These are phyloP conservation scores for Odontomyia ornata DNA, from an alignment of 2,888 invertebrate species.

Conservation along the genomic window DNA sequence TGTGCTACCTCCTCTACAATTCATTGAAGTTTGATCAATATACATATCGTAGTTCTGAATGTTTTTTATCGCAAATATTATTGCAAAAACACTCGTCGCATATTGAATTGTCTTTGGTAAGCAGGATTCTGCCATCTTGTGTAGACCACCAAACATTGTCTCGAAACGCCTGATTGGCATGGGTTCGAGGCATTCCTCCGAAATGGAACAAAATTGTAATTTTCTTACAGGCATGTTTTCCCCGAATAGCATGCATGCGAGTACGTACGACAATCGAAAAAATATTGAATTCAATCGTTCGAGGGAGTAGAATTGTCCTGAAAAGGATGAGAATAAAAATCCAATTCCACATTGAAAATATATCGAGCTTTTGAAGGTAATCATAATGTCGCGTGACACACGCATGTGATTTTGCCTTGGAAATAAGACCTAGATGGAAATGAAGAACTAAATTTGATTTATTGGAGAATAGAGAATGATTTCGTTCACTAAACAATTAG, in stretches of 20 bases:
- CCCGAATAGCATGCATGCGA: background rate
- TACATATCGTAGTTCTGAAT: background rate
- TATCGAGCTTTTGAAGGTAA: background rate
- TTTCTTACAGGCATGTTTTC: background rate
- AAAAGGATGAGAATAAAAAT: background rate
- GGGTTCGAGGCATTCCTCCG: background rate
- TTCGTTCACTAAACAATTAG: no score
- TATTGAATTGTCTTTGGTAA: background rate
- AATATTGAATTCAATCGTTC: background rate
- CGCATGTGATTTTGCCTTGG: background rate
- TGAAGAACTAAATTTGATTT: background rate
- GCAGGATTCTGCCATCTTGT: background rate
- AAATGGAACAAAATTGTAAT: background rate
- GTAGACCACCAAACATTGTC: background rate
- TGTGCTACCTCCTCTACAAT: background rate
- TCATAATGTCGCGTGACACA: slow-evolving; percentile 17
- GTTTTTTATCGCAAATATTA: background rate
- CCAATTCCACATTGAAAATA: background rate
- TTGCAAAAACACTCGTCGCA: background rate
- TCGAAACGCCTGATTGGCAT: background rate
- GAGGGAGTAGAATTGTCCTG: background rate
- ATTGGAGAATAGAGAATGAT: no score
- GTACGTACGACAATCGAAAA: background rate
- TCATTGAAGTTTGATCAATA: slow-evolving; percentile 13
- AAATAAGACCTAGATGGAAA: no score